phyloP scores from a whole-genome alignment of 2,888 invertebrate genomes.

The Exocentrus adspersus region DNA sequence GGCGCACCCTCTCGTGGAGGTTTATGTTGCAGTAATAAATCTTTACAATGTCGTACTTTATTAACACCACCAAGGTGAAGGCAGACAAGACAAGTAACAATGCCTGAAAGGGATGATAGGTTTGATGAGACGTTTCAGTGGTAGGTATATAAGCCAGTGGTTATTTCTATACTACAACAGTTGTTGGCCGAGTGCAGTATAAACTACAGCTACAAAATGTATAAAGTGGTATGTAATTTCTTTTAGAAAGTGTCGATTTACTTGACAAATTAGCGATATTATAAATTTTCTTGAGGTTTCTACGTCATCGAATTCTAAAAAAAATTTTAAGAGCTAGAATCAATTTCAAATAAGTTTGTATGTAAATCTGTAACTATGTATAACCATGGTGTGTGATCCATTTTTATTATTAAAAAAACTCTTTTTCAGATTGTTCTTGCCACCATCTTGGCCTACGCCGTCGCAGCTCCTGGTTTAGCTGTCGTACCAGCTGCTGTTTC shows the following conservation, averaged over 20 bases:
- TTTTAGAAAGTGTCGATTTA: too few relatives aligned
- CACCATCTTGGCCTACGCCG: slow-evolving; percentile 65
- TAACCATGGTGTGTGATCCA: too few relatives aligned
- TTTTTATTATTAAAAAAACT: background rate
- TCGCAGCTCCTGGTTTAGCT: slow-evolving; percentile 46
- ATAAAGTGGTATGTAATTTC: slow-evolving; percentile 14
- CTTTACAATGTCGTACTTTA: background rate
- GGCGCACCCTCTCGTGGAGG: background rate
- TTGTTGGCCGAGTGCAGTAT: background rate
- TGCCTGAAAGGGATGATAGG: background rate
- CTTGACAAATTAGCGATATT: too few relatives aligned
- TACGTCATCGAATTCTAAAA: too few relatives aligned
- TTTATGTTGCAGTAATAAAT: slow-evolving; percentile 4
- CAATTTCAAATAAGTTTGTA: too few relatives aligned
- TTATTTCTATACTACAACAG: background rate
- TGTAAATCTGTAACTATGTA: too few relatives aligned
- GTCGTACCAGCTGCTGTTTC: slow-evolving; percentile 25
- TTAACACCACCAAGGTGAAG: background rate
- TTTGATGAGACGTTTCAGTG: background rate
- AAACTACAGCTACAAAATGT: background rate
- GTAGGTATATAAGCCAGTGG: slow-evolving; percentile 1
- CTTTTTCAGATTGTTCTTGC: slow-evolving; percentile 65
- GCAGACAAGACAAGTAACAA: background rate
- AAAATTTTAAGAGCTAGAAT: too few relatives aligned
- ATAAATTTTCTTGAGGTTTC: too few relatives aligned